Evolutionary conservation across 2,113 vertebrate genomes (phyloP).

Genomic region (Herpetotheres cachinnans): DNA sequence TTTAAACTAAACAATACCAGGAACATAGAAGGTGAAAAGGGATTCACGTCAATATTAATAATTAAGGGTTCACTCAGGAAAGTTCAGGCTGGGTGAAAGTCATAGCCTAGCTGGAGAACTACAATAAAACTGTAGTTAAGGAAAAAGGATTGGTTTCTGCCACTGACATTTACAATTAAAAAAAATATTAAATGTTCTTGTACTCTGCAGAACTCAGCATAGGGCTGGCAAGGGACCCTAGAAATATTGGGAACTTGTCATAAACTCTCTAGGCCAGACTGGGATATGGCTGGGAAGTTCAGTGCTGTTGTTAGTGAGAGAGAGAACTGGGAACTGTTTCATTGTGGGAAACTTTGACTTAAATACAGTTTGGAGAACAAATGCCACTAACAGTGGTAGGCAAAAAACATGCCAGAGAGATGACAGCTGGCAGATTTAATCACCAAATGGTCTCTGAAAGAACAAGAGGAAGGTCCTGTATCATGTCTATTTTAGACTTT

Average conservation of each 20-base stretch:
- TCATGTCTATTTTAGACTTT: constrained; percentile 26
- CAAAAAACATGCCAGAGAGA: not conserved
- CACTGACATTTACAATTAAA: not conserved
- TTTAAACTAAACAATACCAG: not conserved
- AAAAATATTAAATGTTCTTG: not conserved
- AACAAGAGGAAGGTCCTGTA: not conserved
- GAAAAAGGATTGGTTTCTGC: not conserved
- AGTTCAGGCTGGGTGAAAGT: not conserved
- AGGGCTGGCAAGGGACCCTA: not conserved
- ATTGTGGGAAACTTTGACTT: constrained; percentile 15
- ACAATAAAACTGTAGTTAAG: not conserved
- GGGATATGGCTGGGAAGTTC: not conserved
- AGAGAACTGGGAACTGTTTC: not conserved
- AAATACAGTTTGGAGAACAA: constrained; percentile 7
- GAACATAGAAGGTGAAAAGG: not conserved
- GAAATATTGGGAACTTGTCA: not conserved
- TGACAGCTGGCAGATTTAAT: constrained; percentile 31
- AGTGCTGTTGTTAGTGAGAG: not conserved
- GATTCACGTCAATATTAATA: not conserved
- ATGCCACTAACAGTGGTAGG: constrained; percentile 45
- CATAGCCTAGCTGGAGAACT: not conserved
- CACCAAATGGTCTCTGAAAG: constrained; percentile 18
- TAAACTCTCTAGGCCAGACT: not conserved
- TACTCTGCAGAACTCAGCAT: not conserved
- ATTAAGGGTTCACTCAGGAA: constrained; percentile 6